A percentile compares a stretch with the other conserved stretches of the same genome.
These are phyloP conservation scores for Zapornia atra DNA, from an alignment of 2,113 vertebrate species.

Conservation along the genomic window DNA sequence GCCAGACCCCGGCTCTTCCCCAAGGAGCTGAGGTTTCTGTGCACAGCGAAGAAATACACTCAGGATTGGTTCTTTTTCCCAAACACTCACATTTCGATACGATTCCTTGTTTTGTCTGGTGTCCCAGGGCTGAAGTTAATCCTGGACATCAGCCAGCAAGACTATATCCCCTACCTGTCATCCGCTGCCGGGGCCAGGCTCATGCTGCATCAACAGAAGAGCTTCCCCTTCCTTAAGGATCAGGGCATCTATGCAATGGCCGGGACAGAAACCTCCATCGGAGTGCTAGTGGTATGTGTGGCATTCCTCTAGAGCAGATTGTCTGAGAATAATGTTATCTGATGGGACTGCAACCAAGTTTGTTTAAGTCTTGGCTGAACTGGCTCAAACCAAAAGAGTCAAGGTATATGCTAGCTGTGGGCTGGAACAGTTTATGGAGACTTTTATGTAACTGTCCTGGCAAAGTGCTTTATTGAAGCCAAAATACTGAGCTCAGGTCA, in stretches of 20 bases:
- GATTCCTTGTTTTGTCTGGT: background rate
- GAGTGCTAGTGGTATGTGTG: conserved; percentile 79
- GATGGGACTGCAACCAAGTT: conserved; percentile 61
- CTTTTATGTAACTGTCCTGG: conserved; percentile 58
- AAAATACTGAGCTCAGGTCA: background rate
- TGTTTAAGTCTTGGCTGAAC: conserved; percentile 59
- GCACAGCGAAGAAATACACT: background rate
- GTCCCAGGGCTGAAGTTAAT: conserved; percentile 81
- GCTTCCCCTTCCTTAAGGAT: conserved; percentile 83
- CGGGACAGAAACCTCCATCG: conserved; percentile 82
- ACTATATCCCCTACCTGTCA: conserved; percentile 81
- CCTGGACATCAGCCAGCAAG: conserved; percentile 81
- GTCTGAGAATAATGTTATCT: conserved; percentile 67
- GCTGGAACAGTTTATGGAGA: conserved; percentile 1
- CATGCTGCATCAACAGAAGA: conserved; percentile 80
- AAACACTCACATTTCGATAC: background rate
- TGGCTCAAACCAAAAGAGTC: conserved; percentile 65
- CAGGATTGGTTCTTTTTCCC: background rate
- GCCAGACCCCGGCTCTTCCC: background rate
- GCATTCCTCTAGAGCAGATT: conserved; percentile 20
- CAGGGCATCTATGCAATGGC: conserved; percentile 81
- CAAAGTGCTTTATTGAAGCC: background rate
- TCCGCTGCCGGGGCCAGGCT: conserved; percentile 76
- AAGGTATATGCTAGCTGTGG: background rate
- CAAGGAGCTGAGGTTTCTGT: background rate